phyloP scores from a whole-genome alignment of 2,888 invertebrate species.

The Lottia gigantea region DNA sequence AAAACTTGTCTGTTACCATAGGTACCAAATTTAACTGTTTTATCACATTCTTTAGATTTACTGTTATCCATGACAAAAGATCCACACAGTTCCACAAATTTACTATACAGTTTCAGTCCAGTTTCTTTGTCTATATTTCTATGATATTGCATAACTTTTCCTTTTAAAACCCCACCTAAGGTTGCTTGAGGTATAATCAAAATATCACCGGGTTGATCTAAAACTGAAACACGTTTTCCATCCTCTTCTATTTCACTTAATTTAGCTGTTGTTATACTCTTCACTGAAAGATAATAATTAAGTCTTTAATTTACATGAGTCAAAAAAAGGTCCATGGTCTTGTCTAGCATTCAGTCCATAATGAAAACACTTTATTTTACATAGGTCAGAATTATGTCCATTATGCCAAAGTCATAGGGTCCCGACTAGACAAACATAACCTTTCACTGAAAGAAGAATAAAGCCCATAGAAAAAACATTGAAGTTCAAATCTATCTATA shows the following conservation, averaged over 20 bases:
- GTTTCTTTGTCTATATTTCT: conserved; percentile 66
- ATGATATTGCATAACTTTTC: conserved; percentile 69
- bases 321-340: too few species aligned
- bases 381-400: too few species aligned
- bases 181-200: conserved; percentile 70
- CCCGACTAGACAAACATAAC: too few species aligned
- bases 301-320: neutral
- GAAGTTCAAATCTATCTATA: too few species aligned
- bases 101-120: conserved; percentile 63
- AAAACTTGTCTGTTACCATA: conserved; percentile 70
- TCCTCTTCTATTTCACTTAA: conserved; percentile 54
- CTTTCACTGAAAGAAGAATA: too few species aligned
- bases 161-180: conserved; percentile 68
- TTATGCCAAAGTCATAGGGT: too few species aligned
- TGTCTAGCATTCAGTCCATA: too few species aligned
- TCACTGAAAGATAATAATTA: conserved; percentile 50
- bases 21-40: conserved; percentile 60
- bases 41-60: conserved; percentile 40
- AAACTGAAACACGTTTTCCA: conserved; percentile 58
- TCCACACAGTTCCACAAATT: conserved; percentile 49
- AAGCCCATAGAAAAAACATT: too few species aligned
- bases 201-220: conserved; percentile 67
- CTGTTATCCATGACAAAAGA: conserved; percentile 34
- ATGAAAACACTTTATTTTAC: too few species aligned
- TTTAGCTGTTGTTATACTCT: conserved; percentile 52